Evolutionary conservation across 1,140 invertebrate genomes (phyloP), one percentile per base, ranked within the genome.

Genomic region (Plectus sambesii): DNA sequence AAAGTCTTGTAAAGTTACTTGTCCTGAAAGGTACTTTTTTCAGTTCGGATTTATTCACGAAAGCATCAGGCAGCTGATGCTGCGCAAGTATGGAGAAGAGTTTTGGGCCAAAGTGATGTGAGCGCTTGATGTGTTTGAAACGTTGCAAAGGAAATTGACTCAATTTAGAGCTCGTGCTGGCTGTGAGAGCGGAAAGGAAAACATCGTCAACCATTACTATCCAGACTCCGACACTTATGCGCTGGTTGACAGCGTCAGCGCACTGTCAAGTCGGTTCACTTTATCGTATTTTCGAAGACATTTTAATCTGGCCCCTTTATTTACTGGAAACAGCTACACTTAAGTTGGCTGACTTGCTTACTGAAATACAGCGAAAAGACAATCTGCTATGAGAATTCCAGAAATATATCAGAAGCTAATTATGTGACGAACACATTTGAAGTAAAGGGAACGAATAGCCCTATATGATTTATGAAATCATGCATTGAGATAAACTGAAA

Each of bases 201-300:
- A 56, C 42, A 56, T 56, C 37, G 54, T 53, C 5, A 56, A 56
- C 39, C 54, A 56, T 26, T 56, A 56, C 45, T 56, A 56, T 24
- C 33, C 53, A 20, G 54, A 56, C 26, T 15, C 51, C 23, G 54
- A 56, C 23, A 56, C 54, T 19, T 56, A 56, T 30, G 24, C 33
- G 20, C 33, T 56, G 3, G 52, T 56, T 17, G 54, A 56, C 17
- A 49, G 44, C 42, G 54, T 56, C 1, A 22, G 44, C 9, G 39
- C 51, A n/a, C 33, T 56, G 23, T 24, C 53, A 25, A 56, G 54
- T 56, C 30, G 33, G 42, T 40, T 1, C 26, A 37, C 23, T 2
- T 5, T 27, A 20, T 2, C 9, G 30, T n/a, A n/a, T n/a, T n/a
- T n/a, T n/a, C n/a, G n/a, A n/a, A n/a, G n/a, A n/a, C n/a, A n/a